A percentile compares a stretch with the other conserved stretches of the same genome.
These are phyloP conservation scores for Aporophyla lueneburgensis DNA, from an alignment of 2,888 invertebrate genomes.

Conservation along the genomic window DNA sequence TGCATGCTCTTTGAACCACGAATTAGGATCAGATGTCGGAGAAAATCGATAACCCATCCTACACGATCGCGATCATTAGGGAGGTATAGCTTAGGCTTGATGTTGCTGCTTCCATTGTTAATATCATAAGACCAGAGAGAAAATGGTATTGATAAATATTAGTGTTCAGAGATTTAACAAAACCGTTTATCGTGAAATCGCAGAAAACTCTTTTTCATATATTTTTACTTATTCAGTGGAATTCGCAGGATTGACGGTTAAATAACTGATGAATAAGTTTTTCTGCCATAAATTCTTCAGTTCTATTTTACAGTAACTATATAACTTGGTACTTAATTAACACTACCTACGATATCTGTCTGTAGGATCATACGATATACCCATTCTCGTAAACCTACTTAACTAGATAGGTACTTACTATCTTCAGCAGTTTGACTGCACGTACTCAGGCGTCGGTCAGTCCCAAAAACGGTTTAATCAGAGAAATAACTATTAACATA, in stretches of 20 bases:
- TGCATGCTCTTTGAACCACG: slow-evolving; percentile 17
- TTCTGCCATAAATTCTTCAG: background rate
- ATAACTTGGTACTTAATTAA: background rate
- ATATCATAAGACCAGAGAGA: background rate
- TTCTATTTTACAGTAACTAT: background rate
- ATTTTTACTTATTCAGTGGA: background rate
- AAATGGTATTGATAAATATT: background rate
- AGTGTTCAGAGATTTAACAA: background rate
- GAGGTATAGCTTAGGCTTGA: background rate
- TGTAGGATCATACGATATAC: background rate
- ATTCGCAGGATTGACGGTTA: background rate
- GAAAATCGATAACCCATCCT: slow-evolving; percentile 31
- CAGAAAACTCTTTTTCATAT: background rate
- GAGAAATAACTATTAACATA: no score
- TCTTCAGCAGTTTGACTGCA: no score
- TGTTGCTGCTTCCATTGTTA: background rate
- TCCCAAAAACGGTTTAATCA: no score
- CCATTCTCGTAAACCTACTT: no score
- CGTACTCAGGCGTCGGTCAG: no score
- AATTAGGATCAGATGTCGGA: slow-evolving; percentile 19
- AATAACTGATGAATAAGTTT: background rate
- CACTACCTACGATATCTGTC: background rate
- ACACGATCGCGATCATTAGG: background rate
- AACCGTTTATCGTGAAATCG: background rate
- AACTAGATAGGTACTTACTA: no score